A percentile compares a stretch with the other conserved stretches of the same genome.
phyloP scores from a whole-genome alignment of 2,797 vertebrate species.

The Meriones psammophilus region DNA sequence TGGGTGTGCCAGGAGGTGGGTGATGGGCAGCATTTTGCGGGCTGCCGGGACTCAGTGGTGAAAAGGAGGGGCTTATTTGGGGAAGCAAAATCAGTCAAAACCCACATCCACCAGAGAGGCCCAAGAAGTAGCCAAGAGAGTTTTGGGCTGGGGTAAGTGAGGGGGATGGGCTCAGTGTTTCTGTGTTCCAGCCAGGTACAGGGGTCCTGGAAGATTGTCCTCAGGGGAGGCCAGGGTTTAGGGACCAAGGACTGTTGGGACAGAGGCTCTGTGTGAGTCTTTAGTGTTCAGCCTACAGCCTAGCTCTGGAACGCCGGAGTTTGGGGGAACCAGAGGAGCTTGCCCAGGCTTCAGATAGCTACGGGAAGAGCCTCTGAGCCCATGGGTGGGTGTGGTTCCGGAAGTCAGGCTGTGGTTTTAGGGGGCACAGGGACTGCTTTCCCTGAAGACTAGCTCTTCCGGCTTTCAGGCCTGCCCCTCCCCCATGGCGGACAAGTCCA shows the following conservation, averaged over 20 bases:
- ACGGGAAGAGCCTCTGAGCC: neutral
- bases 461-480: neutral
- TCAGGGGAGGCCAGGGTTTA: neutral
- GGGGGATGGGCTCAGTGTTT: neutral
- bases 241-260: neutral
- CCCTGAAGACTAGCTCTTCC: slow-evolving; percentile 47
- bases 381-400: neutral
- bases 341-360: neutral
- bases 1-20: neutral
- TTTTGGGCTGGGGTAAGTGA: slow-evolving; percentile 47
- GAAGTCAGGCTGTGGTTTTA: neutral
- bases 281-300: neutral
- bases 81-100: slow-evolving; percentile 73
- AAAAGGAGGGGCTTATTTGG: slow-evolving; percentile 77
- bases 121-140: neutral
- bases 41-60: neutral
- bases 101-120: neutral
- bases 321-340: neutral
- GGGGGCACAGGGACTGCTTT: slow-evolving; percentile 34
- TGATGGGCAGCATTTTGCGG: neutral
- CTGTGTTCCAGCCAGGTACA: neutral
- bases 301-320: neutral
- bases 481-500: rapidly evolving
- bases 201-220: neutral
- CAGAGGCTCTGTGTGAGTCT: neutral